Base-by-base conservation (phyloP, 2,888 invertebrate species). In the Bhutanitis thaidina region DNA sequence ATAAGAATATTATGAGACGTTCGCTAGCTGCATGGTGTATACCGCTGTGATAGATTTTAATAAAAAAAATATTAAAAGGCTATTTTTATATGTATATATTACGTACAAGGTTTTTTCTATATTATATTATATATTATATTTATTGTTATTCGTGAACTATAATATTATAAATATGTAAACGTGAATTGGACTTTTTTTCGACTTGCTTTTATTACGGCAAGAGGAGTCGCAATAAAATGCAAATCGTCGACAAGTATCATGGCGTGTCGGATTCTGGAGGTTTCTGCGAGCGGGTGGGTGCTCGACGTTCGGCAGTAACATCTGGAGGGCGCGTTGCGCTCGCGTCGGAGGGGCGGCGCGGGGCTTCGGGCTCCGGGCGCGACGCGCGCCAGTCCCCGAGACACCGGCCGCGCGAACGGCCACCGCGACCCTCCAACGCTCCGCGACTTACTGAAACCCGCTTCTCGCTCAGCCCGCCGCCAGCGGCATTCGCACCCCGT, bases 401-500 rank as follows among this genome's bases (percentile, higher is more conserved):
- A 85, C 87, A 84, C 82, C 87, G 88, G 86, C 88, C 86, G 80
- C 71, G 85, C 72, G 88, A 84, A 79, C 88, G 87, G 87, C 87
- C 86, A 83, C 70, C 83, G 85, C 82, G 80, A 79, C 57, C 59
- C 60, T 46, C 54, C 60, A 36, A 29, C 37, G 25, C 80, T 77
- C 68, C 79, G 79, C 77, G 74, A 59, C 62, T 56, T 58, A 49
- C 52, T 59, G 54, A 50, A 44, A 13, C 2, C 7, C 57, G 68
- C 64, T 58, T 49, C 56, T 39, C 38, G 46, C 55, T 55, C 44
- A 34, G 43, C 63, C 59, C 59, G 63, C 62, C 71, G 74, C 69
- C 80, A 77, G 77, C 70, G 76, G 77, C 70, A 62, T 64, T 71
- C 62, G 67, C 74, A 69, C 70, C 72, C 72, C 71, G 71, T 66